These are phyloP conservation scores for Indri indri DNA, from an alignment of 2,113 vertebrate species.

Conservation along the genomic window DNA sequence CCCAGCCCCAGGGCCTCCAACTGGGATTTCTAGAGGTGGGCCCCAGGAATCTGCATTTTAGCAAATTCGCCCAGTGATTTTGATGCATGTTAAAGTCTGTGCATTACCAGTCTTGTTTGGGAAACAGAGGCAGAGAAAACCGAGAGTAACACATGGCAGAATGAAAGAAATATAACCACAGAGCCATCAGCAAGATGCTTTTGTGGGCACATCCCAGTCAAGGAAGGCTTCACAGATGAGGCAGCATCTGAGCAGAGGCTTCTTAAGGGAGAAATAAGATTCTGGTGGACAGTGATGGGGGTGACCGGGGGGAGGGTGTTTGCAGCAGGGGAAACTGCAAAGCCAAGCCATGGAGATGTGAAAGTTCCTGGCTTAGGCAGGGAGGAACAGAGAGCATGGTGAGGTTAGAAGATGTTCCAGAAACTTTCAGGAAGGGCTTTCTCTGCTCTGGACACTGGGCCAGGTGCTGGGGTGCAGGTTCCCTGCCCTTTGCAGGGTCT, in stretches of 20 bases:
- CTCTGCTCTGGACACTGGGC: not conserved
- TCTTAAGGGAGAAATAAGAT: not conserved
- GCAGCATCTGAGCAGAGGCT: not conserved
- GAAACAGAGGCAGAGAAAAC: not conserved
- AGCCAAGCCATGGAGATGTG: not conserved
- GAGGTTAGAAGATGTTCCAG: not conserved
- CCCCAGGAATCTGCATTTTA: not conserved
- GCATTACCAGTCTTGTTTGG: not conserved
- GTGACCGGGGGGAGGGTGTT: not conserved
- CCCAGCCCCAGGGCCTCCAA: not conserved
- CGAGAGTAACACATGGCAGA: fast-evolving
- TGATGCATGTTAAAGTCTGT: not conserved
- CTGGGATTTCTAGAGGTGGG: not conserved
- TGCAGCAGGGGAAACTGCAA: not conserved
- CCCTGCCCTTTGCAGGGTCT: not conserved
- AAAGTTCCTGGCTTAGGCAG: not conserved
- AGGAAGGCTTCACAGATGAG: not conserved
- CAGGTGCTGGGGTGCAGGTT: not conserved
- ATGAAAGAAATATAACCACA: not conserved
- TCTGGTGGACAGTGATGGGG: fast-evolving
- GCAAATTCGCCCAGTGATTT: not conserved
- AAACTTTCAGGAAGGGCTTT: not conserved
- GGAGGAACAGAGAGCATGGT: not conserved
- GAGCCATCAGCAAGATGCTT: not conserved
- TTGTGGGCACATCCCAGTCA: not conserved